phyloP scores from a whole-genome alignment of 1,140 invertebrate species.

The Dendrolimus punctatus region DNA sequence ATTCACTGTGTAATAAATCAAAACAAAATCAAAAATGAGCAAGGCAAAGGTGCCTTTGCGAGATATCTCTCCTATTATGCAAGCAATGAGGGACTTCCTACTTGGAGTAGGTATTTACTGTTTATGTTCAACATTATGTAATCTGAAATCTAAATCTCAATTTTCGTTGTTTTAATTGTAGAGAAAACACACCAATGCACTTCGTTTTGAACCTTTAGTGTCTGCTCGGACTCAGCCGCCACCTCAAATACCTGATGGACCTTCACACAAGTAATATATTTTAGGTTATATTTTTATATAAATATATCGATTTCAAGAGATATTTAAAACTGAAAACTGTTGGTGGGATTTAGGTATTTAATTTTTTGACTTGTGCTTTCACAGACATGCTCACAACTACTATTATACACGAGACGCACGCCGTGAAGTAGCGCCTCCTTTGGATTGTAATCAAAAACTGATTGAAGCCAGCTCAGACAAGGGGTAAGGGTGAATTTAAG shows the following conservation, averaged over 20 bases:
- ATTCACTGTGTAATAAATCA: not conserved
- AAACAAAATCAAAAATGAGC: conserved; percentile 23
- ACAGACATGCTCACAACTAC: conserved; percentile 79
- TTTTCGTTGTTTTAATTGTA: conserved; percentile 37
- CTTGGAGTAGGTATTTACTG: conserved; percentile 69
- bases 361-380: not conserved
- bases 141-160: conserved; percentile 19
- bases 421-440: conserved; percentile 79
- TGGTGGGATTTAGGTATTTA: too few species aligned
- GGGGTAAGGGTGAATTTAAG: conserved; percentile 31
- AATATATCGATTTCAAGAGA: too few species aligned
- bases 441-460: conserved; percentile 67
- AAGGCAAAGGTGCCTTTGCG: conserved; percentile 48
- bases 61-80: conserved; percentile 75
- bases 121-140: conserved; percentile 41
- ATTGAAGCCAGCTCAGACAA: conserved; percentile 49
- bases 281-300: not conserved
- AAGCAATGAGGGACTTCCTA: conserved; percentile 74
- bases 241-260: conserved; percentile 83
- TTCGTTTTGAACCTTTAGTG: conserved; percentile 77
- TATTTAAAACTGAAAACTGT: too few species aligned
- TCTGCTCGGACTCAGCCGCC: conserved; percentile 81
- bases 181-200: conserved; percentile 74
- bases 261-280: conserved; percentile 74
- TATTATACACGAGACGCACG: conserved; percentile 85